A percentile compares a stretch with the other conserved stretches of the same genome.
These are phyloP conservation scores for Heterocephalus glaber DNA, from an alignment of 2,113 vertebrate genomes.

Conservation along the genomic window DNA sequence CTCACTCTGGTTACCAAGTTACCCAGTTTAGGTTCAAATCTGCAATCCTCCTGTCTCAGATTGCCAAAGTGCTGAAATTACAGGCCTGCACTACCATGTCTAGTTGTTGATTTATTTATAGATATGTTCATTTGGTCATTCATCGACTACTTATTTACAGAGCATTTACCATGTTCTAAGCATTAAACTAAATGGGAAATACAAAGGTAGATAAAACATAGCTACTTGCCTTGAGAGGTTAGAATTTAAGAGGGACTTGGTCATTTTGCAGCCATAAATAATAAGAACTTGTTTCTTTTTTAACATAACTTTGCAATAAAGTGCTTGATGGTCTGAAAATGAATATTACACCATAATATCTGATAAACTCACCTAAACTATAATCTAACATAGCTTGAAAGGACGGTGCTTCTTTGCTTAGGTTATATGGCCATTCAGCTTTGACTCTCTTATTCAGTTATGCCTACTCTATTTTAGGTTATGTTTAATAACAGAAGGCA, in stretches of 20 bases:
- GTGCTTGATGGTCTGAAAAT: slow-evolving; percentile 25
- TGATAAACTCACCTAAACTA: not conserved
- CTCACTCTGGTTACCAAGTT: not conserved
- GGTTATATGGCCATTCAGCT: not conserved
- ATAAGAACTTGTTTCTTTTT: not conserved
- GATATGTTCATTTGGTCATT: not conserved
- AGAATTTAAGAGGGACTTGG: not conserved
- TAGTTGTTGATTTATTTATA: not conserved
- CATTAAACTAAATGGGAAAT: not conserved
- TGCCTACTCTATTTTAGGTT: not conserved
- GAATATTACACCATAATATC: not conserved
- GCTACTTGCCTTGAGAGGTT: not conserved
- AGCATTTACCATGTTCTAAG: not conserved
- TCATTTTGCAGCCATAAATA: not conserved
- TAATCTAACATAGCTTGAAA: not conserved
- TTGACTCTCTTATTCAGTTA: not conserved
- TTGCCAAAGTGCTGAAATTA: not conserved
- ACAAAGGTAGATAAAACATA: not conserved
- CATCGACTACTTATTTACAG: not conserved
- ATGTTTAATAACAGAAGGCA: not conserved
- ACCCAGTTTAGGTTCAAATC: not conserved
- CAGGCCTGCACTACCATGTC: not conserved
- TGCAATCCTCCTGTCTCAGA: not conserved
- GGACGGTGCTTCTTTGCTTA: not conserved
- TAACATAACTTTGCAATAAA: slow-evolving; percentile 4